These are phyloP conservation scores for Orthosia incerta DNA, from an alignment of 2,888 invertebrate species.

Conservation along the genomic window DNA sequence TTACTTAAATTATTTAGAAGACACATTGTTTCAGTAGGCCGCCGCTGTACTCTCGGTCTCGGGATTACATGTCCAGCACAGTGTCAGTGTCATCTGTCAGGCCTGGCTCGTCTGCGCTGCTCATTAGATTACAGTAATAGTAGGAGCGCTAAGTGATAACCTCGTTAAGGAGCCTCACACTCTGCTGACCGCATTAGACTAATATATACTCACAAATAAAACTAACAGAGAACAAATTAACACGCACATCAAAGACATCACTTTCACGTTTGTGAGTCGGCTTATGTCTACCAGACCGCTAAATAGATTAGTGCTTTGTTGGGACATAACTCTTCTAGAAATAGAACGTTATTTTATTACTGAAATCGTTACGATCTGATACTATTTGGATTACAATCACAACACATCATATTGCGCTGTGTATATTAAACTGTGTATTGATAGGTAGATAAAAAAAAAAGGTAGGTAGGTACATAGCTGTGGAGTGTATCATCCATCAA, in stretches of 20 bases:
- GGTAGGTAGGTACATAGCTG: background rate
- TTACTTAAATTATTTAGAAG: slow-evolving; percentile 46
- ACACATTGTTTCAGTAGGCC: slow-evolving; percentile 20
- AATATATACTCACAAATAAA: slow-evolving; percentile 13
- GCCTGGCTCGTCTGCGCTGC: background rate
- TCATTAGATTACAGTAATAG: slow-evolving; percentile 20
- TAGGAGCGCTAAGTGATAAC: slow-evolving; percentile 8
- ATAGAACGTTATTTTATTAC: background rate
- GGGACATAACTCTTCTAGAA: background rate
- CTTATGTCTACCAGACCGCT: background rate
- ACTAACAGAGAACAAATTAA: background rate
- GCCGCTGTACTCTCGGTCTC: slow-evolving; percentile 1
- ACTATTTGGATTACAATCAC: background rate
- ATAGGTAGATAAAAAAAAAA: too few species aligned
- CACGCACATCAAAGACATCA: slow-evolving; percentile 11
- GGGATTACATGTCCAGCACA: slow-evolving; percentile 18
- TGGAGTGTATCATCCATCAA: slow-evolving; percentile 7
- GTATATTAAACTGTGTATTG: background rate
- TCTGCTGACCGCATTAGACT: slow-evolving; percentile 12
- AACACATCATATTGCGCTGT: background rate
- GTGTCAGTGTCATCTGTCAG: background rate
- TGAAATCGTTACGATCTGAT: background rate
- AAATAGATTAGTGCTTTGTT: background rate
- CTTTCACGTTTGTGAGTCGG: background rate
- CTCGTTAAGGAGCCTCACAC: slow-evolving; percentile 13